phyloP scores from a whole-genome alignment of 2,888 invertebrate genomes.

The Ormyrus rosae region DNA sequence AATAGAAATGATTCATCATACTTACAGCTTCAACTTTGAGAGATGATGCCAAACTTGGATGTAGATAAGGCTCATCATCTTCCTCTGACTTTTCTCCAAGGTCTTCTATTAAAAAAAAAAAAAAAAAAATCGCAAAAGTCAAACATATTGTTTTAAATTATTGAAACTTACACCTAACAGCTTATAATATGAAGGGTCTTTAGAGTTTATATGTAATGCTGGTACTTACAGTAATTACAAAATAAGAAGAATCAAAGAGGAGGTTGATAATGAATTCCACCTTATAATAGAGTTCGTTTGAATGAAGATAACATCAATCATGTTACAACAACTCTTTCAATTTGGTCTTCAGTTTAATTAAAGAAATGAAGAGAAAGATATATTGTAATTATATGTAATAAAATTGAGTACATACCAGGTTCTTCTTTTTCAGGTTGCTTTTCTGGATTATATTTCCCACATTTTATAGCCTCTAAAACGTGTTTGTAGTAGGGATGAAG shows the following conservation, averaged over 20 bases:
- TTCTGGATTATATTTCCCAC: slow-evolving; percentile 80
- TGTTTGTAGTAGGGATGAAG: slow-evolving; percentile 94
- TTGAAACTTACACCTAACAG: slow-evolving; percentile 54
- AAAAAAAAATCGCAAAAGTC: slow-evolving; percentile 33
- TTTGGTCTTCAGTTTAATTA: slow-evolving; percentile 62
- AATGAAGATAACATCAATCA: slow-evolving; percentile 65
- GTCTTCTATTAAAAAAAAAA: slow-evolving; percentile 40
- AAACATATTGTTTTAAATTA: slow-evolving; percentile 19
- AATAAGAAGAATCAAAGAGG: slow-evolving; percentile 72
- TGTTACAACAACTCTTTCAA: slow-evolving; percentile 62
- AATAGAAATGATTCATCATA: slow-evolving; percentile 61
- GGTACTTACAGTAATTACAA: slow-evolving; percentile 70
- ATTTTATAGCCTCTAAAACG: slow-evolving; percentile 83
- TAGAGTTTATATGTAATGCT: slow-evolving; percentile 59
- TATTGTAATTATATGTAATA: slow-evolving; percentile 55
- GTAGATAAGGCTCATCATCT: slow-evolving; percentile 84
- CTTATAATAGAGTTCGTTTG: slow-evolving; percentile 68
- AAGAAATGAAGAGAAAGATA: slow-evolving; percentile 58
- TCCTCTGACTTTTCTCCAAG: slow-evolving; percentile 77
- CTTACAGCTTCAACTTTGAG: slow-evolving; percentile 83
- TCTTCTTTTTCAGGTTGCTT: slow-evolving; percentile 75
- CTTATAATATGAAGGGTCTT: slow-evolving; percentile 55
- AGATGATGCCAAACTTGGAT: slow-evolving; percentile 85
- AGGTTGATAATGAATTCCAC: slow-evolving; percentile 71
- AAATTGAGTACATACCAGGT: slow-evolving; percentile 70